phyloP scores from a whole-genome alignment of 2,113 vertebrate genomes.

The Crotophaga sulcirostris region DNA sequence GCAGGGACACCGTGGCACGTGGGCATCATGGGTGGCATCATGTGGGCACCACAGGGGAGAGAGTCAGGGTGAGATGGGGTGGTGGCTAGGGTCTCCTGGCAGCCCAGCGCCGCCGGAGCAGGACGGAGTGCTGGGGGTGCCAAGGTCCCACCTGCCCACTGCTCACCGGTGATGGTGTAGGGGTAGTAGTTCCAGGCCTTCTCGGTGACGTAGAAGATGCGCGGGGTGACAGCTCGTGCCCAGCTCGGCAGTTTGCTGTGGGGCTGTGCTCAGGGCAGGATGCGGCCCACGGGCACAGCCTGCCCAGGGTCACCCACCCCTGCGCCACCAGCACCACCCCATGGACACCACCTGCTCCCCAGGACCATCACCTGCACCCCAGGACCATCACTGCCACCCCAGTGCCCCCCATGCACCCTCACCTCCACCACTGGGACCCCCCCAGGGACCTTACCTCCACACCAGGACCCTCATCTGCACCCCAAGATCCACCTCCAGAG shows the following conservation, averaged over 20 bases:
- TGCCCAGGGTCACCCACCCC: background rate
- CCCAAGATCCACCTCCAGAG: too few relatives aligned
- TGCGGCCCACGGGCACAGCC: background rate
- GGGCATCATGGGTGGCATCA: background rate
- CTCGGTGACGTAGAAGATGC: conserved; percentile 80
- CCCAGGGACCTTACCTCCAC: too few relatives aligned
- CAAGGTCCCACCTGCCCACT: accelerated
- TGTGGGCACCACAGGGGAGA: background rate
- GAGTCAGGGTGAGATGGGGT: background rate
- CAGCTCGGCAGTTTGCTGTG: conserved; percentile 77
- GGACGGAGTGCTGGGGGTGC: background rate
- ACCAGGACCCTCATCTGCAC: background rate
- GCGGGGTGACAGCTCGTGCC: conserved; percentile 75
- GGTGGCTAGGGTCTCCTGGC: accelerated
- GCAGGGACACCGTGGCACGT: background rate
- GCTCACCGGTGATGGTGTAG: conserved; percentile 79
- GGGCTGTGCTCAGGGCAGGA: background rate
- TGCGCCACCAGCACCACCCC: background rate
- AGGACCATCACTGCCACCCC: background rate
- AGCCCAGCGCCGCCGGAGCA: accelerated
- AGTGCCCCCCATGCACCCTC: too few relatives aligned
- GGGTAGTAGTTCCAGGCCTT: conserved; percentile 82
- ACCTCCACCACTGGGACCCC: too few relatives aligned
- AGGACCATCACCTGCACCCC: background rate
- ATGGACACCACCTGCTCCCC: background rate